Base-by-base conservation (phyloP, 1,140 invertebrate genomes). In the Pinna nobilis region DNA sequence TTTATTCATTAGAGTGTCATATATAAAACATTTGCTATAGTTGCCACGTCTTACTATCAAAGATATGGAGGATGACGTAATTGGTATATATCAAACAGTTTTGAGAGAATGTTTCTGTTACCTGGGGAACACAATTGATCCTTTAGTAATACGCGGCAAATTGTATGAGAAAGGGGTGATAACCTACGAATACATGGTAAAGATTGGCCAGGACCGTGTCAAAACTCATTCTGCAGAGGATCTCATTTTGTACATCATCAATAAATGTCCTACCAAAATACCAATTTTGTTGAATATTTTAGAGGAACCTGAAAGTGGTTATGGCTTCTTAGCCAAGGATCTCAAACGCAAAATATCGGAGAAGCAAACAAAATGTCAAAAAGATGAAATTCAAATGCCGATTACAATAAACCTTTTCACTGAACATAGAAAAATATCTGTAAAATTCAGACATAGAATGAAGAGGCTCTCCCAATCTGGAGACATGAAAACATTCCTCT, bases 401-500 rank as follows among this genome's bases (percentile, higher is more conserved):
- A 33, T 0, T 9, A 59, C n/a, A 32, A 15, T 57, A 20, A n/a
- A 57, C 9, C 32, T 57, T 18, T 59, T 59, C 23, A 59, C 55
- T n/a, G 13, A 59, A 13, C 37, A 59, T 33, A 59, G 55, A 18
- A 33, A 33, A 35, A 1, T 18, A 15, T 4, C 55, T 59, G 28
- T 59, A 7, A 30, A 30, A 25, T 59, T 59, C 18, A 30, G 55
- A n/a, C 55, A 59, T 35, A 33, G 37, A 35, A 6, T 59, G 9
- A 59, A 59, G 23, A 9, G 33, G 23, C 30, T 59, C 7, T 59
- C 55, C 33, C 55, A 59, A 2, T n/a, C n/a, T 35, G 55, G 55
- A 18, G 32, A 59, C n/a, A 59, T 59, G 11, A 3, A 15, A 1
- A n/a, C 33, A 59, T 59, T 59, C 30, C 33, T 35, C 23, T 59